Base-by-base conservation (phyloP, 1,140 invertebrate species). In the Drosophila busckii region DNA sequence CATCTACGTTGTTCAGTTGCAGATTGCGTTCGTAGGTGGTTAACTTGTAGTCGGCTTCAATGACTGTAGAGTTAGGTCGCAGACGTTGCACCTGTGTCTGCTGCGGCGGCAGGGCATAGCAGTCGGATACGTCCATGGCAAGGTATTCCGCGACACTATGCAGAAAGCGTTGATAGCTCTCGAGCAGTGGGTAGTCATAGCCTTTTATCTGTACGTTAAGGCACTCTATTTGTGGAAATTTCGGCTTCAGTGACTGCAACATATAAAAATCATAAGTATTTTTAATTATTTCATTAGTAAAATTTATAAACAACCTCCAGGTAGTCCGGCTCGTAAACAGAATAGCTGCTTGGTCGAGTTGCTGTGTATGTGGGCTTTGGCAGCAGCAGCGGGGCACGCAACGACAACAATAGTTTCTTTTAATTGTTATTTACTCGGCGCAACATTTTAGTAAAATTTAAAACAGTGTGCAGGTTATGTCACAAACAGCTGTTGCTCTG, bases 191-290 rank as follows among this genome's bases (percentile, higher is more conserved):
- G 88, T 91, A 97, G 84, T 95, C 93, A 78, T 96, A 96, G 2
- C 95, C 92, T 71, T 90, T 94, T 15, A 97, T 88, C 89, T 94
- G 92, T 22, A 97, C 88, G 87, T 95, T 94, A 9, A 97, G 70
- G 12, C 88, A 87, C 25, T 93, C 90, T 88, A 94, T 93, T n/a
- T 92, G 83, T 13, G 94, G 94, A 54, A 91, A 89, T 78, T 92
- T 90, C 0, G 92, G 89, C 85, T 92, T 90, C 69, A 91, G 88
- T 32, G 88, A 87, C 92, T 93, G 76, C 0, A 65, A 55, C 88
- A 88, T 3, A 20, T 4, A 20, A 20, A 2, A 4, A 20, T 10
- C 8, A 25, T 35, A 9, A 17, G 1, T 42, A 17, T 10, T 20
- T 23, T 16, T 3, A 29, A n/a, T n/a, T 9, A 2, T 0, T n/a